phyloP scores from a whole-genome alignment of 2,113 vertebrate species.

The Thalassarche chlororhynchos region DNA sequence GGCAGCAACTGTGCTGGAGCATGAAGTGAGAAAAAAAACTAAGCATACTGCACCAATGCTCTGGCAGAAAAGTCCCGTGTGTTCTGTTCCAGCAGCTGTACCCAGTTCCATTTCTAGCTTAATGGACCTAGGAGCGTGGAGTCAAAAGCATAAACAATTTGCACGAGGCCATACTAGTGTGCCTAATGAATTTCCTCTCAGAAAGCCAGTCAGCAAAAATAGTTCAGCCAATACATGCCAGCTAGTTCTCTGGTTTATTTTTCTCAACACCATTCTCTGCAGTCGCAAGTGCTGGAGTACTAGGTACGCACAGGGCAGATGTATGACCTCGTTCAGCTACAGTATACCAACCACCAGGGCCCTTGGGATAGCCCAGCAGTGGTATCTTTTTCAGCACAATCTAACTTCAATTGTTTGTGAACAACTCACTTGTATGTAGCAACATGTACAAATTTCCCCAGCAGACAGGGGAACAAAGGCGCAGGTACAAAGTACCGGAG shows the following conservation, averaged over 20 bases:
- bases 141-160: neutral
- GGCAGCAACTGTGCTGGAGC: neutral
- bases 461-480: neutral
- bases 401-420: neutral
- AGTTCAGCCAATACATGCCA: neutral
- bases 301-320: fast-evolving
- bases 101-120: neutral
- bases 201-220: neutral
- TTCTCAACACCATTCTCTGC: neutral
- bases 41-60: neutral
- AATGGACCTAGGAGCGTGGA: neutral
- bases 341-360: neutral
- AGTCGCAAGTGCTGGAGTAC: neutral
- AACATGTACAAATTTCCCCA: neutral
- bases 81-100: neutral
- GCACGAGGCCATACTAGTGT: neutral
- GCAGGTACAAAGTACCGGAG: neutral
- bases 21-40: neutral
- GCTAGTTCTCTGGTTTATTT: neutral
- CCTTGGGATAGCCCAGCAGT: neutral
- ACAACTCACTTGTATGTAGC: neutral
- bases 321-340: neutral
- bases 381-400: neutral
- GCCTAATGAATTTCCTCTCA: neutral
- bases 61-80: neutral